Evolutionary conservation across 1,140 invertebrate species (phyloP), one percentile per base, ranked within the genome.

Genomic region (Danaus plexippus): DNA sequence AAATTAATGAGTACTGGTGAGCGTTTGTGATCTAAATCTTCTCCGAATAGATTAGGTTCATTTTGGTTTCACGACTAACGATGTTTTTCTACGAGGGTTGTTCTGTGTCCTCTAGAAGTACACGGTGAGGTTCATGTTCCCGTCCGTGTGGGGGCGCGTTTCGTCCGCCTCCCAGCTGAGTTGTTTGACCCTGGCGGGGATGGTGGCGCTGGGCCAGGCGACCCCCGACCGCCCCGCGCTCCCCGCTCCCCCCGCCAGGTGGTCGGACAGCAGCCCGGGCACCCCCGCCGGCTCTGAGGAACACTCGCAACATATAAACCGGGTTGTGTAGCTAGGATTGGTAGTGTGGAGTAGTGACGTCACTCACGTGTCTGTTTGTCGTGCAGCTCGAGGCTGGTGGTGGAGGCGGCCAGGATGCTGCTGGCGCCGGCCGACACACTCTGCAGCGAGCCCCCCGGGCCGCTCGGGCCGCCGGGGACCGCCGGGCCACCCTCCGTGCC

Each of bases 161-260:
- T 79, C 77, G 53, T 87, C 86, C 50, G 65, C 59, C 47, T 92
- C 90, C 91, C 91, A 92, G 71, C 90, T 91, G 56, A 92, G 87
- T 62, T 92, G 91, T 79, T 92, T 92, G 57, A 92, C 90, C 45
- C 90, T 74, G 52, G 90, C 87, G 15, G 91, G 91, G 43, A 92
- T 92, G 52, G 91, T 91, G 59, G 85, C 87, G 49, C 77, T 72
- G 9, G 89, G 87, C 90, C 91, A 90, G 60, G 85, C 86, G 58
- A 87, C 85, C 48, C 77, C 85, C 13, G 80, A 85, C 53, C 86
- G 71, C 9, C 82, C 75, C 50, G 57, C 69, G 45, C 71, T 54
- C 59, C 63, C 58, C 53, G 75, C 62, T 40, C 65, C 56, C 12
- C 52, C 43, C 11, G 13, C 69, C 22, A 32, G 22, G 22, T 9